Conservation (phyloP, 1,140 invertebrate species). For the Cyrtorhinus lividipennis region DNA sequence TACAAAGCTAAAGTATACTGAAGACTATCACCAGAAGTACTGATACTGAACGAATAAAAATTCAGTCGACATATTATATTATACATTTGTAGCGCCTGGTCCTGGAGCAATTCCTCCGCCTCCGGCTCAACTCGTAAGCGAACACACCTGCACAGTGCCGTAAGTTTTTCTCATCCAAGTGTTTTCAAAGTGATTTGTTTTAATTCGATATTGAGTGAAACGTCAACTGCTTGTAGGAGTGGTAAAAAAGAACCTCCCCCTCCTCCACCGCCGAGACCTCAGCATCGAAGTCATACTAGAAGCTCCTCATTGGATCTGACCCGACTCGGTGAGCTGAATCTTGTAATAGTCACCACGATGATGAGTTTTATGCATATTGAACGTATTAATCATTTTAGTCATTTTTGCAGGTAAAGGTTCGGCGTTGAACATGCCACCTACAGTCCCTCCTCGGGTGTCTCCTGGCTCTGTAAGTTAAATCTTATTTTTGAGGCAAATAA, state of each 20-base stretch:
- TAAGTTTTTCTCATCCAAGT: background rate
- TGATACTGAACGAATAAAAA: no score
- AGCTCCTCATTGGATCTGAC: constrained; percentile 84
- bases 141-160: background rate
- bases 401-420: constrained; percentile 22
- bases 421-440: constrained; percentile 37
- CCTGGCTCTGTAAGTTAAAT: constrained; percentile 54
- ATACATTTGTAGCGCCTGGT: constrained; percentile 30
- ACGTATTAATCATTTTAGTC: constrained; percentile 7
- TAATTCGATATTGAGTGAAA: background rate
- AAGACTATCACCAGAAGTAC: no score
- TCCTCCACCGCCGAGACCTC: constrained; percentile 62
- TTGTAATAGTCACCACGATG: no score
- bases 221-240: background rate
- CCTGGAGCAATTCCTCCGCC: constrained; percentile 52
- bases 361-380: background rate
- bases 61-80: no score
- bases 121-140: constrained; percentile 36
- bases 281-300: constrained; percentile 66
- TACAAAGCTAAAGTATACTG: no score
- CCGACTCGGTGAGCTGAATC: constrained; percentile 44
- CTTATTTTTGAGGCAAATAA: no score
- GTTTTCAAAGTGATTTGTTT: background rate
- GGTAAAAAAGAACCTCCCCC: constrained; percentile 50
- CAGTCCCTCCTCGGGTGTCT: constrained; percentile 60